Base-by-base conservation (phyloP, 2,113 vertebrate genomes). In the Psophia crepitans region DNA sequence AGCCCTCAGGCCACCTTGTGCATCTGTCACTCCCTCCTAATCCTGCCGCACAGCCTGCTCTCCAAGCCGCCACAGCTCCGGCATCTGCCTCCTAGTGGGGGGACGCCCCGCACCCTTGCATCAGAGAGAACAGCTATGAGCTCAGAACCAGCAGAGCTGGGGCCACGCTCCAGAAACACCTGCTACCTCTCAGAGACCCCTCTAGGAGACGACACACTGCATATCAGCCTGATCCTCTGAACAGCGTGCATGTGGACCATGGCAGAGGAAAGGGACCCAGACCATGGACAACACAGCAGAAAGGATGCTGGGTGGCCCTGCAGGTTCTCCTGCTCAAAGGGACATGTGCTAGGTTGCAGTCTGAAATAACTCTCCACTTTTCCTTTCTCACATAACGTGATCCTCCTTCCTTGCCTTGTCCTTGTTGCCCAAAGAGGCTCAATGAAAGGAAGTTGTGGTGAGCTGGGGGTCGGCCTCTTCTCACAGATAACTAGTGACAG, bases 1-100 rank as follows among this genome's bases (percentile, higher is more conserved):
- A 96, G 91, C 83, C 94, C 91, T 84, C 86, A 30, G 86, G 93
- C 79, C 75, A 70, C 58, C 61, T 73, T 58, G 76, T 74, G 83
- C 94, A 95, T 96, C 92, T 97, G 93, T 93, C 90, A 73, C 64
- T 54, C 56, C 1, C 63, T 87, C 83, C 86, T 96, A 95, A 96
- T 96, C 93, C 96, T 46, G 37, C 89, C 8, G 5, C 49, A 32
- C 41, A 61, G 91, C 61, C 64, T 7, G 54, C 39, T 6, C 63
- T 65, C 48, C 53, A 8, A 39, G 37, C 73, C 0, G 6, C 56
- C 69, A 1, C 78, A 56, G 65, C 74, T 46, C 88, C 7, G 15
- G 70, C 84, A 71, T 79, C 74, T 75, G 77, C 74, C 66, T 56
- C 82, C 76, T 14, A 3, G 46, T 1, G 0, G 18, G 4, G 63